Evolutionary conservation across 2,888 invertebrate species (phyloP).

Genomic region (Anagyrus pseudococci): DNA sequence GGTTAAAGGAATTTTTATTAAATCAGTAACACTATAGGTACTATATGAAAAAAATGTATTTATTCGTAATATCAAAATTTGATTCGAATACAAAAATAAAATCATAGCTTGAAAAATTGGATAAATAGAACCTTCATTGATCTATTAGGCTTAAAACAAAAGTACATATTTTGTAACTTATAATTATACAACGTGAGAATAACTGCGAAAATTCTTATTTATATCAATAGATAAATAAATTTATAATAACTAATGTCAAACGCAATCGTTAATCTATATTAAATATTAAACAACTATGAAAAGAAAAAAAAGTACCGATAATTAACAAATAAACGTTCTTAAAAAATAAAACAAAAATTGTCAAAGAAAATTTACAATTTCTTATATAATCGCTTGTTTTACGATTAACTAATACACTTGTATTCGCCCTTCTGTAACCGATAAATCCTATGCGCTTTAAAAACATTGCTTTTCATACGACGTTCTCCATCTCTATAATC

Average conservation of each 20-base stretch:
- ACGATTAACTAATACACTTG: no score
- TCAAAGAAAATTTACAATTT: no score
- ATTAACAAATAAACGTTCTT: background rate
- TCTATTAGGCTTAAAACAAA: constrained; percentile 18
- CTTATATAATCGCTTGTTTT: no score
- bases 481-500: no score
- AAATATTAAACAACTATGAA: background rate
- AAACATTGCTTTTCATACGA: no score
- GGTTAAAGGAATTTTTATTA: no score
- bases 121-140: constrained; percentile 11
- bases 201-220: background rate
- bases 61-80: constrained; percentile 3
- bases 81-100: constrained; percentile 11
- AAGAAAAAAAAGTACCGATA: background rate
- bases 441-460: background rate
- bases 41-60: background rate
- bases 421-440: background rate
- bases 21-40: no score
- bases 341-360: background rate
- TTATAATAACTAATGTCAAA: background rate
- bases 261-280: background rate
- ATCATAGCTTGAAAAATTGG: background rate
- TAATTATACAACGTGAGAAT: background rate
- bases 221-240: no score
- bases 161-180: constrained; percentile 13